Conservation (phyloP, 2,113 vertebrate species). For the Muntiacus reevesi region DNA sequence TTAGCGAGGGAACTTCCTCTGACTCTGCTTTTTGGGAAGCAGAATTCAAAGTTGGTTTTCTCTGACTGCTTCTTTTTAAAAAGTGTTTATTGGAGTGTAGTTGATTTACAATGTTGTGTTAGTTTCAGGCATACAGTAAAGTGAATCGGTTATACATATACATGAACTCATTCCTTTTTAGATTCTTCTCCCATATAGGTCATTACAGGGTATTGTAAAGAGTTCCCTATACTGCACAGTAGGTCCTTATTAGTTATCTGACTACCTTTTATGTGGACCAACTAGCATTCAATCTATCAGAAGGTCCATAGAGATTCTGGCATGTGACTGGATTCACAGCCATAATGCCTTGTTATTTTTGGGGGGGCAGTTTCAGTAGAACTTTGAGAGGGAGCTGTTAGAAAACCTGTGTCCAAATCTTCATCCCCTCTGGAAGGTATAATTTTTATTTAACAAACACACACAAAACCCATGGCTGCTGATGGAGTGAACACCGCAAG, state of each 20-base stretch:
- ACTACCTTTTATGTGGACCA: not conserved
- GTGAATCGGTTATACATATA: not conserved
- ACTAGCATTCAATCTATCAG: not conserved
- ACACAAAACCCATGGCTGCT: not conserved
- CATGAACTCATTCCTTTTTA: not conserved
- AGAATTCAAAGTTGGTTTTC: not conserved
- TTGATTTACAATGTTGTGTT: not conserved
- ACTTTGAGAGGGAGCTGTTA: not conserved
- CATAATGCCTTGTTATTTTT: not conserved
- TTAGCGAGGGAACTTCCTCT: not conserved
- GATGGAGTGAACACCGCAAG: not conserved
- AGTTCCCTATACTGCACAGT: not conserved
- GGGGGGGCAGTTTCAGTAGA: not conserved
- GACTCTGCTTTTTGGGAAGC: not conserved
- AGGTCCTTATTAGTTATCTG: not conserved
- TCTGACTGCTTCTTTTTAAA: not conserved
- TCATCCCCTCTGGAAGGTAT: not conserved
- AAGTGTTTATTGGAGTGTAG: not conserved
- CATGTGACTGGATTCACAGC: not conserved
- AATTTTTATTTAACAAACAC: not conserved
- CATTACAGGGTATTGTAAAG: not conserved
- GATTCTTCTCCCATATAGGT: not conserved
- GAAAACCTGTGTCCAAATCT: not conserved
- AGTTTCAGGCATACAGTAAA: not conserved
- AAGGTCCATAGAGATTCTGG: not conserved